phyloP scores from a whole-genome alignment of 2,797 vertebrate species.

The Sebastes kiyomatsui region DNA sequence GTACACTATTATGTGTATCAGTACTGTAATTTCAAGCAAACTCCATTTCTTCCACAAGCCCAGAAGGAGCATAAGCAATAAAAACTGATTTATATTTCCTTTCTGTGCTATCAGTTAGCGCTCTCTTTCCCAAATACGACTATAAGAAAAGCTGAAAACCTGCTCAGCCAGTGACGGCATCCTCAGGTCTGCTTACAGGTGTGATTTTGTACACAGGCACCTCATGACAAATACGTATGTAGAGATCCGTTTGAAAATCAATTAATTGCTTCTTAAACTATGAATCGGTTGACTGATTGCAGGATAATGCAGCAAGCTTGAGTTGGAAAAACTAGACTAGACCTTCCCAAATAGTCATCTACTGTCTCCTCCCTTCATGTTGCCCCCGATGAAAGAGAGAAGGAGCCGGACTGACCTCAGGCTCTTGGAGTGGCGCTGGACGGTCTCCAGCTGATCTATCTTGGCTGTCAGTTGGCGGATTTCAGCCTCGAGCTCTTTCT shows the following conservation, averaged over 20 bases:
- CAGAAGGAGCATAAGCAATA: not conserved
- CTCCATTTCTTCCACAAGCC: not conserved
- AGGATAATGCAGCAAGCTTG: not conserved
- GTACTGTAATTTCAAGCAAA: too few species aligned
- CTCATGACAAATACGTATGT: not conserved
- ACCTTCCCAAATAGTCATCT: not conserved
- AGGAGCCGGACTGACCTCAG: constrained; percentile 83
- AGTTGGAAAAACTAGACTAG: not conserved
- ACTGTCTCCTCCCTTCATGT: not conserved
- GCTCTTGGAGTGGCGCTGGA: constrained; percentile 89
- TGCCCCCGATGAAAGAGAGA: not conserved
- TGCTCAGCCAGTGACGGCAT: not conserved
- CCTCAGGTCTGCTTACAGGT: not conserved
- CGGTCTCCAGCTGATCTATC: constrained; percentile 89
- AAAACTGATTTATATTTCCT: not conserved
- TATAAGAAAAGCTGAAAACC: not conserved
- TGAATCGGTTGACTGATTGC: not conserved
- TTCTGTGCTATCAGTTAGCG: not conserved
- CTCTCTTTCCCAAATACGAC: not conserved
- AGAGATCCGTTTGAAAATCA: not conserved
- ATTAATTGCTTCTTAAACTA: not conserved
- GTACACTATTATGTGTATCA: not conserved
- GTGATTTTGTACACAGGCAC: not conserved
- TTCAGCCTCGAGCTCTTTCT: constrained; percentile 90
- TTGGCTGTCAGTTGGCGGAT: constrained; percentile 88